Base-by-base conservation (phyloP, 1,140 invertebrate species). In the Pseudomyrmex gracilis region DNA sequence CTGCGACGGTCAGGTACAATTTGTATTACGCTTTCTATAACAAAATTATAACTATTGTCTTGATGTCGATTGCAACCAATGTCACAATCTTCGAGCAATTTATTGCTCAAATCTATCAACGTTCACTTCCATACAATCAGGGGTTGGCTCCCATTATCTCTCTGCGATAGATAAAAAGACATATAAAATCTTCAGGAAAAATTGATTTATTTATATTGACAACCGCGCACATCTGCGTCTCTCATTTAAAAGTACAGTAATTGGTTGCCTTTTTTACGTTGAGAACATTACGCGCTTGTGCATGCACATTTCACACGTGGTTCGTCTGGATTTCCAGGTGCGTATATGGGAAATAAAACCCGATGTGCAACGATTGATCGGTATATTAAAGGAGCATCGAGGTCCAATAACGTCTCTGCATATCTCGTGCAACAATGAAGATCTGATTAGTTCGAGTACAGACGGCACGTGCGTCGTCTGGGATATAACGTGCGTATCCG, bases 391-490 rank as follows among this genome's bases (percentile, higher is more conserved):
- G 93, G 98, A 98, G 91, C 98, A 99, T 93, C 97, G 97, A 90
- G 97, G 97, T 47, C 96, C 97, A 15, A 97, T 99, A 34, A 97
- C 98, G 0, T 96, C 96, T 12, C 96, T 99, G 83, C 95, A 97
- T 63, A 96, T 98, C 61, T 97, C 97, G 47, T 95, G 95, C 17
- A 95, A 97, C 87, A 96, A 98, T 90, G 95, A 95, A 1, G 96
- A 98, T 92, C 97, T 98, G 1, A 97, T 98, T 0, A 98, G 97
- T 88, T 97, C 98, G 0, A 97, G 97, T 64, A 97, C 96, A 0
- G 98, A 99, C 94, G 98, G 98, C 20, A 97, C 97, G 7, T 98
- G 97, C 88, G 98, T 99, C 78, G 97, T 99, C 82, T 99, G 98
- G 98, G 97, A 98, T 90, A 95, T 98, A 4, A 94, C 95, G 95